phyloP scores from a whole-genome alignment of 2,888 invertebrate genomes.

The Cataglyphis cursor region DNA sequence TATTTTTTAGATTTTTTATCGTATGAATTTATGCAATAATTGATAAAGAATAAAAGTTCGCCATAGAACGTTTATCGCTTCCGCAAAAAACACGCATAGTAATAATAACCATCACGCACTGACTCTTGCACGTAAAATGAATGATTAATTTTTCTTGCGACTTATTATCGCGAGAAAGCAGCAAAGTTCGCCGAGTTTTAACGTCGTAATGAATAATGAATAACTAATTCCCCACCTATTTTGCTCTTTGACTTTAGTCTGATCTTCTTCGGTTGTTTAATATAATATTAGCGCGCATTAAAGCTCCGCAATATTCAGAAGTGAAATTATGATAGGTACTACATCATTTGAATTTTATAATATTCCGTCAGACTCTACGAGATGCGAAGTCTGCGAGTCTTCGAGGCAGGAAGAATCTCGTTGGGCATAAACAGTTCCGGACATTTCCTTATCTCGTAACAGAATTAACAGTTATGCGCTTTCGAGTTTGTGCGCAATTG shows the following conservation, averaged over 20 bases:
- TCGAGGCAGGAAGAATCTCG: background rate
- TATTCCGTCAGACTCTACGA: background rate
- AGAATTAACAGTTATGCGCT: constrained; percentile 48
- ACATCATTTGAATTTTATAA: constrained; percentile 50
- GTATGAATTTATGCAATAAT: background rate
- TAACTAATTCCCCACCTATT: constrained; percentile 43
- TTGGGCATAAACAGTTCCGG: constrained; percentile 18
- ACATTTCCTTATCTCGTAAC: constrained; percentile 46
- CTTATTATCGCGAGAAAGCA: constrained; percentile 28
- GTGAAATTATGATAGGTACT: constrained; percentile 36
- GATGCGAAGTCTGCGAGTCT: background rate
- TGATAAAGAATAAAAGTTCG: constrained; percentile 16
- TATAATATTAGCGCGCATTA: constrained; percentile 47
- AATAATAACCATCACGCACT: background rate
- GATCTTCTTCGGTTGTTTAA: constrained; percentile 50
- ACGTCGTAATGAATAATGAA: constrained; percentile 45
- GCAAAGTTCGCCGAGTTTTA: constrained; percentile 26
- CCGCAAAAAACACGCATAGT: constrained; percentile 1
- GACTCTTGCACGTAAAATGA: background rate
- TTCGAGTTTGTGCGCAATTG: constrained; percentile 12
- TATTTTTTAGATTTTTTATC: constrained; percentile 25
- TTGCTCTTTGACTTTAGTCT: constrained; percentile 27
- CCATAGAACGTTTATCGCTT: constrained; percentile 12
- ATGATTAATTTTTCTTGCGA: constrained; percentile 32
- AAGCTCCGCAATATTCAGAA: constrained; percentile 33